Percentiles rank a stretch among this genome's conserved stretches.
phyloP scores from a whole-genome alignment of 2,888 invertebrate genomes.

The Drosophila nr. perissopoda region DNA sequence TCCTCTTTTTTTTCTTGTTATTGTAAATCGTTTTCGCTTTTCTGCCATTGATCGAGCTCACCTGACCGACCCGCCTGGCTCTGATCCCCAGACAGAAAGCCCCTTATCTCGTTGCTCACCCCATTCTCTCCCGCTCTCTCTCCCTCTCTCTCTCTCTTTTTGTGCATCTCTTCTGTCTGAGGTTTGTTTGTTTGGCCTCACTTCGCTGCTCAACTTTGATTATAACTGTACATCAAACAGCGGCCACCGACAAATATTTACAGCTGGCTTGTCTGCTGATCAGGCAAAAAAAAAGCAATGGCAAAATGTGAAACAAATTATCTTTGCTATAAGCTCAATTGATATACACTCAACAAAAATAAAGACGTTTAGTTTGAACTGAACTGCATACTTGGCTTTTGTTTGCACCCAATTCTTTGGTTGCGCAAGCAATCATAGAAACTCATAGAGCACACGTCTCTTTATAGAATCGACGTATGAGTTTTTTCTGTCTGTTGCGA shows the following conservation, averaged over 20 bases:
- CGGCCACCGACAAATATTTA: slow-evolving; percentile 42
- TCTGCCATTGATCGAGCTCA: slow-evolving; percentile 38
- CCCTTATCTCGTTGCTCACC: neutral
- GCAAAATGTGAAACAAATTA: neutral
- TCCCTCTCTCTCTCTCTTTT: neutral
- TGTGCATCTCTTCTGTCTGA: slow-evolving; percentile 17
- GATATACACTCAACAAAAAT: neutral
- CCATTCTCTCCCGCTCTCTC: neutral
- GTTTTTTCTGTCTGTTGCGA: slow-evolving; percentile 18
- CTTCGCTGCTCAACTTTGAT: slow-evolving; percentile 27
- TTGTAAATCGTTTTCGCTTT: slow-evolving; percentile 37
- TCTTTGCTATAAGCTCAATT: neutral
- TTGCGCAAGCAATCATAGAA: slow-evolving; percentile 30
- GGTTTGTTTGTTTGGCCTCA: slow-evolving; percentile 40
- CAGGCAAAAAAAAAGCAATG: slow-evolving; percentile 6
- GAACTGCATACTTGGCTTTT: slow-evolving; percentile 4
- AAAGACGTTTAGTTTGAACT: neutral
- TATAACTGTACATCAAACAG: slow-evolving; percentile 60
- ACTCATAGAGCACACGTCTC: slow-evolving; percentile 22
- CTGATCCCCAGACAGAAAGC: slow-evolving; percentile 34
- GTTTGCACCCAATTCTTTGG: slow-evolving; percentile 3
- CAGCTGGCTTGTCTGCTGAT: slow-evolving; percentile 29
- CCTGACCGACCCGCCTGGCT: slow-evolving; percentile 34
- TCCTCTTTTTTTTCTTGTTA: slow-evolving; percentile 26
- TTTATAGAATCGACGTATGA: slow-evolving; percentile 8